Base-by-base conservation (phyloP, 2,113 vertebrate genomes). In the Alligator sinensis region DNA sequence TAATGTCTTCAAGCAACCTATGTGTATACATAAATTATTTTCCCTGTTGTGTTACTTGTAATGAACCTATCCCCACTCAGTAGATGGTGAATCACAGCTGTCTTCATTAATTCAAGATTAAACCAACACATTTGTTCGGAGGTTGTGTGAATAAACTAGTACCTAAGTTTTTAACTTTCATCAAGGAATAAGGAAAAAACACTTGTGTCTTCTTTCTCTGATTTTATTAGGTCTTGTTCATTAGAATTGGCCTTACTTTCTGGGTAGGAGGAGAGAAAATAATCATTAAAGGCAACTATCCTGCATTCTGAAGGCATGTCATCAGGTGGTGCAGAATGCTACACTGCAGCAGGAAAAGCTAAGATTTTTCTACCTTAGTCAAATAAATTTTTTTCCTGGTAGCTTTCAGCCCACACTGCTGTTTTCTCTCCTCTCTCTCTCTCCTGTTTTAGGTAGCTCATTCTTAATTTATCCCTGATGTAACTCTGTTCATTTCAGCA, bases 311-410 rank as follows among this genome's bases (percentile, higher is more conserved):
- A 58, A 24, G 6, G 75, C 80, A 24, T 21, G 10, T 25, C 64
- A 24, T 2, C 25, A 34, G 64, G 27, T 3, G 28, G 3, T 4
- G 15, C 2, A 4, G 59, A 30, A 11, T 17, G 11, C n/a, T 3
- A 1, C 15, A 0, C 76, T 27, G 1, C 9, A 68, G 25, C 30
- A n/a, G 38, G 21, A 11, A 55, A 2, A 28, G 12, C 9, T 8
- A 66, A 22, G 11, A 3, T 25, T 2, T 10, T n/a, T 62, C 34
- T 76, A 38, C 24, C 75, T 16, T 66, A 63, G 6, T 24, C 17
- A 28, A 17, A 14, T 60, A 0, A 2, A 25, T 30, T 47, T 0
- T 87, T 72, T 13, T 47, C 47, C 47, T 47, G 47, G 47, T 47
- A 47, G 47, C 47, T 61, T 77, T 66, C 78, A 70, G 19, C 38